phyloP scores from a whole-genome alignment of 2,113 vertebrate species.

The Mohoua ochrocephala region DNA sequence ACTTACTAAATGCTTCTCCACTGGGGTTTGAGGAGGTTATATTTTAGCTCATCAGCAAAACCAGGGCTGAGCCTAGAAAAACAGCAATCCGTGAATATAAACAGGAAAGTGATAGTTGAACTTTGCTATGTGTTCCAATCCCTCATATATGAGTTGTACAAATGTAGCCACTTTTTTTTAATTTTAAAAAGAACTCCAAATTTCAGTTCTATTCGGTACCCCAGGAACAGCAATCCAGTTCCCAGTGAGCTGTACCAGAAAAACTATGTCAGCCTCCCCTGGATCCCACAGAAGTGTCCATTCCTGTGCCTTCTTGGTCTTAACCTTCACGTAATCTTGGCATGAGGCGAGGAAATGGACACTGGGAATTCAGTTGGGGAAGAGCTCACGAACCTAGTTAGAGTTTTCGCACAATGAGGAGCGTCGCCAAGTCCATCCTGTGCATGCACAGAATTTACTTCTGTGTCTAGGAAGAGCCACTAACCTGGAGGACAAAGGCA shows the following conservation, averaged over 20 bases:
- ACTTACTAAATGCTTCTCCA: slow-evolving; percentile 13
- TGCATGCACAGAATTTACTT: not conserved
- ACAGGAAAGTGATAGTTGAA: slow-evolving; percentile 27
- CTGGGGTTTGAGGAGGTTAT: slow-evolving; percentile 18
- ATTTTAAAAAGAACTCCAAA: not conserved
- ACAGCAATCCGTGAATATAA: slow-evolving; percentile 28
- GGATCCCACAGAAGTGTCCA: not conserved
- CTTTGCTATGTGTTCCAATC: not conserved
- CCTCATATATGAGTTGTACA: not conserved
- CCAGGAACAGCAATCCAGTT: not conserved
- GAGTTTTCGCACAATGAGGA: not conserved
- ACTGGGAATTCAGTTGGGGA: not conserved
- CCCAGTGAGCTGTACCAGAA: not conserved
- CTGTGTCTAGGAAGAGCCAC: not conserved
- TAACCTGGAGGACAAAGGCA: not conserved
- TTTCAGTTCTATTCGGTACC: not conserved
- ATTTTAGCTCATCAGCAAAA: slow-evolving; percentile 57
- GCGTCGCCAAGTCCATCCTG: rapidly evolving
- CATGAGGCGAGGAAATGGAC: not conserved
- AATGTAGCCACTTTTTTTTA: not conserved
- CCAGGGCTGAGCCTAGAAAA: slow-evolving; percentile 38
- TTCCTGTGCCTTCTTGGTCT: not conserved
- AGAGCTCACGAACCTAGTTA: not conserved
- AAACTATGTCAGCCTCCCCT: not conserved
- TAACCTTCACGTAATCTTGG: not conserved